Evolutionary conservation across 2,797 vertebrate genomes (phyloP), one percentile per base, ranked within the genome.

Genomic region (Enteromius viviparus): DNA sequence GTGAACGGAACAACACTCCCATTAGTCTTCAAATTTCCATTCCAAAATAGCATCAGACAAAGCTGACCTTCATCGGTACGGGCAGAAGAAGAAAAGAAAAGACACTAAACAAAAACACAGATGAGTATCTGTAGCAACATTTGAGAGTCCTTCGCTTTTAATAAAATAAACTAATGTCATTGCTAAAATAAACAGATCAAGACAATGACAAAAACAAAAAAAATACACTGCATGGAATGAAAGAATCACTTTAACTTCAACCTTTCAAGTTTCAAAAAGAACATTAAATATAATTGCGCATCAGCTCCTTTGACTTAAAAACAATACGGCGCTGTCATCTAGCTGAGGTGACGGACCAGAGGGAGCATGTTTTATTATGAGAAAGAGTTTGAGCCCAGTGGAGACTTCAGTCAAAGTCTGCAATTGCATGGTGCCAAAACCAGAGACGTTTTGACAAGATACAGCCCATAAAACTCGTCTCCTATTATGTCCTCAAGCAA

Each of bases 21-120:
- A 83, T 85, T 85, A 82, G 80, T 85, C 71, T 69, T 19, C 6
- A 60, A 76, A 87, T 83, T 74, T 87, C 80, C 58, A 87, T 87
- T 85, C 79, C 71, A 80, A 87, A 85, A 85, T 72, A 80, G 53
- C 77, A 85, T 74, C 64, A 70, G 69, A 78, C 77, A 29, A 21
- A 0, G 26, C 53, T 85, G 86, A 87, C 83, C 86, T 87, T 87
- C 77, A 76, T 53, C 53, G 19, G 53, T 17, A 70, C 9, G 32
- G 69, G 12, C 4, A 5, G 45, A 45, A 51, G 55, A 29, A 9
- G 53, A 49, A 47, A 49, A 49, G 26, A 15, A 76, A 55, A 81
- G 26, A 62, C 55, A 71, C 62, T 45, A 76, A 72, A 19, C 53
- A 82, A 82, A n/a, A 66, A 40, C 14, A 37, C 21, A 60, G 58